Base-by-base conservation (phyloP, 2,888 invertebrate species). In the Hyposoter dolosus region DNA sequence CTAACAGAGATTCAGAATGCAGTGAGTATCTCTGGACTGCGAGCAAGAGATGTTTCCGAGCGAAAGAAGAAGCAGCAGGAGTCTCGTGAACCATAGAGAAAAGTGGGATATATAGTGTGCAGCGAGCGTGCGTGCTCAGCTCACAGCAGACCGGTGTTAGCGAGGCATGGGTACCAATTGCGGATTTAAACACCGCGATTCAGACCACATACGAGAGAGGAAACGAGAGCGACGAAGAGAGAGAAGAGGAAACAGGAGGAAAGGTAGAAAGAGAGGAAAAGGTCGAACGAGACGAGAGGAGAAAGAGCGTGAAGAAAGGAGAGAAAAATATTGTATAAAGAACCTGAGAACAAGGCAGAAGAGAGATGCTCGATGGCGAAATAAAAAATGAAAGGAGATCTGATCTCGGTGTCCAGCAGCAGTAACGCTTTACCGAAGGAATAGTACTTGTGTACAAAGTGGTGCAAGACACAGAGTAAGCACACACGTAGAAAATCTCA, bases 131-230 rank as follows among this genome's bases (percentile, higher is more conserved):
- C 81, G 81, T 81, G 81, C 53, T 81, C 66, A 9, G 32, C 65
- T 78, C 35, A 32, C 80, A 63, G 40, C 40, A 40, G 63, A 65
- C 47, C 40, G n/a, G 74, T 81, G 79, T 53, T 82, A 78, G 82
- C 79, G 65, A 78, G n/a, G 72, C 56, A 75, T 65, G 63, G 83
- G 83, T 79, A 88, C 88, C 88, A 88, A 88, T 88, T 88, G 87
- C 83, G 87, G 87, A 88, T 87, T 87, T 85, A 88, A 88, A 88
- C 87, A 86, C 87, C 78, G 79, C 78, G 79, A 85, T 85, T 87
- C 85, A 75, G 84, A 75, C 78, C 78, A 66, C 74, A 74, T 81
- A 56, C 45, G 56, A 69, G 68, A 60, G 72, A 83, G 56, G 77
- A 45, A 66, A 6, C n/a, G 43, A 60, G 23, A 35, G 65, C 32